Conservation (phyloP, 2,797 vertebrate genomes). For the Champsocephalus gunnari region DNA sequence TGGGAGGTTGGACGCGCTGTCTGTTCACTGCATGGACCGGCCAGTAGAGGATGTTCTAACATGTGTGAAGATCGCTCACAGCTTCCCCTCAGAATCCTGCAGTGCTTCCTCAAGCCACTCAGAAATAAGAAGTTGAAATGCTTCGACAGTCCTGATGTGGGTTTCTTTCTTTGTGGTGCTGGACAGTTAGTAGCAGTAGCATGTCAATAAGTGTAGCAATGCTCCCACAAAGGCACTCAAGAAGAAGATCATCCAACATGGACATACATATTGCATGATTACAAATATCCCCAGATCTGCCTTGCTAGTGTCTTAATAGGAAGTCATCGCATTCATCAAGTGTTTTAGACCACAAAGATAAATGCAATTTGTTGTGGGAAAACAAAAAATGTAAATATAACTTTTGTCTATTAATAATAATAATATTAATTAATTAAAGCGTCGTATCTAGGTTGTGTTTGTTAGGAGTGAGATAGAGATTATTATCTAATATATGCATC, state of each 20-base stretch:
- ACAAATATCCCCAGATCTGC: no score
- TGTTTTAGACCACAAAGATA: no score
- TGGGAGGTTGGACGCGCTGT: conserved; percentile 33
- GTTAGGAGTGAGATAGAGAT: no score
- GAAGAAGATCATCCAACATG: background rate
- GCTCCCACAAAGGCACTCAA: background rate
- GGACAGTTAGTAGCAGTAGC: background rate
- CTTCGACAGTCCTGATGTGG: background rate
- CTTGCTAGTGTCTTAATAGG: no score
- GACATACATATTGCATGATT: background rate
- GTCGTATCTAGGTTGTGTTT: no score
- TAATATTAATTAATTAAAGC: no score
- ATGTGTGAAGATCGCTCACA: conserved; percentile 51
- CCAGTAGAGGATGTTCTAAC: conserved; percentile 35
- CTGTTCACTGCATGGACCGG: conserved; percentile 10
- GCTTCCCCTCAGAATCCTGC: conserved; percentile 23
- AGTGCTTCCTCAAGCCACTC: conserved; percentile 36
- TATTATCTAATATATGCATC: no score
- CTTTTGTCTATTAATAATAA: no score
- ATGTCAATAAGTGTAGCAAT: background rate
- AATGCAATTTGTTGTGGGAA: no score
- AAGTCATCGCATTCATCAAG: no score
- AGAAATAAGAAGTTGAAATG: conserved; percentile 8
- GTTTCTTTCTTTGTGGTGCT: background rate
- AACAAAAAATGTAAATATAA: no score